Conservation (phyloP, 1,140 invertebrate species). For the Hydropsyche tenuis region DNA sequence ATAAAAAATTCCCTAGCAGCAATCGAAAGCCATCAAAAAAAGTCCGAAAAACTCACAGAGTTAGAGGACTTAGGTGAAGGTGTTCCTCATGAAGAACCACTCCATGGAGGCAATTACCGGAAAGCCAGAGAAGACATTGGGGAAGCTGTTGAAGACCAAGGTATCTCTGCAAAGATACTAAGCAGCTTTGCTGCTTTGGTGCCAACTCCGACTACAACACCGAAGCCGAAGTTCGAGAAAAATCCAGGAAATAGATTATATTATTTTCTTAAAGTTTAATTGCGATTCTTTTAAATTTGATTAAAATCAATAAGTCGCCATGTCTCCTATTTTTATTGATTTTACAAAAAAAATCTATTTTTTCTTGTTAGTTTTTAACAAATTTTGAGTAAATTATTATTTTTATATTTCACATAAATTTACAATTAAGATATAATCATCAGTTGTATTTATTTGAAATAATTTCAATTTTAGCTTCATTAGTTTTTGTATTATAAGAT, state of each 20-base stretch:
- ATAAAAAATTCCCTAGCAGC: conserved; percentile 51
- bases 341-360: too few species aligned
- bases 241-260: conserved; percentile 48
- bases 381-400: too few species aligned
- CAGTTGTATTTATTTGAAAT: too few species aligned
- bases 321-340: background rate
- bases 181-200: conserved; percentile 44
- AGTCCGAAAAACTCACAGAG: conserved; percentile 1
- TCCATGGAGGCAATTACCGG: conserved; percentile 39
- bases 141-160: conserved; percentile 29
- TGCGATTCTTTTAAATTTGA: too few species aligned
- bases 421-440: too few species aligned
- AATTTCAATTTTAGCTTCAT: too few species aligned
- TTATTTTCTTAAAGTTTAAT: conserved; percentile 38
- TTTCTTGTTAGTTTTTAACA: too few species aligned
- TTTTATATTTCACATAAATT: too few species aligned
- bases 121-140: conserved; percentile 25
- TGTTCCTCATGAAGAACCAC: background rate
- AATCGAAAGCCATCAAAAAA: conserved; percentile 27
- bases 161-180: conserved; percentile 43
- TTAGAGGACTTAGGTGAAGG: conserved; percentile 32
- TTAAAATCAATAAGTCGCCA: conserved; percentile 5
- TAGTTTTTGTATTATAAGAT: too few species aligned
- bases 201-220: conserved; percentile 19
- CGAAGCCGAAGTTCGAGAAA: conserved; percentile 40